These are phyloP conservation scores for Hirtodrosophila confusa DNA, from an alignment of 2,888 invertebrate species.

Conservation along the genomic window DNA sequence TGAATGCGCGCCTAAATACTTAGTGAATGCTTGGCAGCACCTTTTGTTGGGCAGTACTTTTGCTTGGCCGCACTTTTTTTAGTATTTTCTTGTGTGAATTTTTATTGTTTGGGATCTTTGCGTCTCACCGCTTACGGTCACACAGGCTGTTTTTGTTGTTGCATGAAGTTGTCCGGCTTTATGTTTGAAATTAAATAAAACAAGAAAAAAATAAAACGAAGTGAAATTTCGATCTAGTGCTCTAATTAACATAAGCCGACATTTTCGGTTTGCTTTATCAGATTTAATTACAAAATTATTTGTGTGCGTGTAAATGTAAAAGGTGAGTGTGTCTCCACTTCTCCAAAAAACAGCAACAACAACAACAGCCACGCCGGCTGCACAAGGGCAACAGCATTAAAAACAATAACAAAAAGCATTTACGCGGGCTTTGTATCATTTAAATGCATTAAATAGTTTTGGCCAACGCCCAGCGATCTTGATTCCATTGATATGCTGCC, in stretches of 20 bases:
- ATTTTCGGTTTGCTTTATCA: slow-evolving; percentile 43
- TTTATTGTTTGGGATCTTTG: slow-evolving; percentile 5
- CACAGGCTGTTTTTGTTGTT: slow-evolving; percentile 35
- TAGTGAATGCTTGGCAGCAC: slow-evolving; percentile 12
- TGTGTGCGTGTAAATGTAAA: slow-evolving; percentile 59
- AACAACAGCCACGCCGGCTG: slow-evolving; percentile 49
- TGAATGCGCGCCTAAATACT: slow-evolving; percentile 5
- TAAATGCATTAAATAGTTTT: slow-evolving; percentile 22
- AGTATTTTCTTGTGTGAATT: slow-evolving; percentile 10
- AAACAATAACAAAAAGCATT: slow-evolving; percentile 12
- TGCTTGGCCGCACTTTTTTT: slow-evolving; percentile 1
- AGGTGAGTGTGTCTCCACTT: slow-evolving; percentile 24
- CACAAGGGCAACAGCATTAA: slow-evolving; percentile 8
- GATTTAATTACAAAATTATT: slow-evolving; percentile 52
- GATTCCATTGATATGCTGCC: slow-evolving; percentile 49
- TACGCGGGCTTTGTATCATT: slow-evolving; percentile 42
- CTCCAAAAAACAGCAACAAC: slow-evolving; percentile 1
- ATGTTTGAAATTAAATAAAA: slow-evolving; percentile 37
- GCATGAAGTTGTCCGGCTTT: slow-evolving; percentile 36
- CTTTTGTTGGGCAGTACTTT: slow-evolving; percentile 16
- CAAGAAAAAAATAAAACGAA: slow-evolving; percentile 6
- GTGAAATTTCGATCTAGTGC: slow-evolving; percentile 38
- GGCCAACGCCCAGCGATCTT: slow-evolving; percentile 62
- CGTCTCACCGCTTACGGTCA: slow-evolving; percentile 7
- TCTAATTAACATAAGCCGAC: slow-evolving; percentile 14